A percentile compares a stretch with the other conserved stretches of the same genome.
Conservation (phyloP, 2,113 vertebrate species). For the Chloropsis hardwickii region DNA sequence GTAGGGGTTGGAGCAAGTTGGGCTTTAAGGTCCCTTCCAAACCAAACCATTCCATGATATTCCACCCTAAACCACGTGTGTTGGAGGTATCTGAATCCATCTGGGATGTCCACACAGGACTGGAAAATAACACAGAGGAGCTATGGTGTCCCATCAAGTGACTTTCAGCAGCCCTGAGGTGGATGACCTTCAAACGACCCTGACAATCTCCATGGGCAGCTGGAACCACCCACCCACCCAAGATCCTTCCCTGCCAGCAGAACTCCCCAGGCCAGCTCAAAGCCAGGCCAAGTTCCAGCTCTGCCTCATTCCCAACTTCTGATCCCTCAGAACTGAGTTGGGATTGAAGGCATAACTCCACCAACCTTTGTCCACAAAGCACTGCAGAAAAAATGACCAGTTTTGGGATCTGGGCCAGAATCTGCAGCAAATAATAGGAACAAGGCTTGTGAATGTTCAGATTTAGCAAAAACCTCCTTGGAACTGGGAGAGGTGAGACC, state of each 20-base stretch:
- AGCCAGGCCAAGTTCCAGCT: not conserved
- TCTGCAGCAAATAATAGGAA: not conserved
- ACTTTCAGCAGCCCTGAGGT: not conserved
- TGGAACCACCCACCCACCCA: not conserved
- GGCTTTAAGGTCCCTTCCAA: not conserved
- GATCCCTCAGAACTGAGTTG: not conserved
- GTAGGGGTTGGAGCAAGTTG: fast-evolving
- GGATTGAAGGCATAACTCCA: not conserved
- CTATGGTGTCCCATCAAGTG: not conserved
- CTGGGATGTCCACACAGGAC: not conserved
- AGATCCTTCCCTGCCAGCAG: not conserved
- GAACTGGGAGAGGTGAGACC: not conserved
- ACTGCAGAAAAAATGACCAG: not conserved
- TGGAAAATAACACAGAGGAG: not conserved
- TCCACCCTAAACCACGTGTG: not conserved
- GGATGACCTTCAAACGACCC: not conserved
- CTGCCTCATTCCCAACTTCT: not conserved
- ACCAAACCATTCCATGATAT: not conserved
- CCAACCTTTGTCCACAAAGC: not conserved
- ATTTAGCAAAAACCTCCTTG: not conserved
- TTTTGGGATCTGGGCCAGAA: not conserved
- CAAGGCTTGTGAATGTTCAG: not conserved
- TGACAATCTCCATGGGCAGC: not conserved
- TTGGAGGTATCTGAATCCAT: not conserved
- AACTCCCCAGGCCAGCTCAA: not conserved